These are phyloP conservation scores for Neoascia interrupta DNA, from an alignment of 2,888 invertebrate genomes.

Conservation along the genomic window DNA sequence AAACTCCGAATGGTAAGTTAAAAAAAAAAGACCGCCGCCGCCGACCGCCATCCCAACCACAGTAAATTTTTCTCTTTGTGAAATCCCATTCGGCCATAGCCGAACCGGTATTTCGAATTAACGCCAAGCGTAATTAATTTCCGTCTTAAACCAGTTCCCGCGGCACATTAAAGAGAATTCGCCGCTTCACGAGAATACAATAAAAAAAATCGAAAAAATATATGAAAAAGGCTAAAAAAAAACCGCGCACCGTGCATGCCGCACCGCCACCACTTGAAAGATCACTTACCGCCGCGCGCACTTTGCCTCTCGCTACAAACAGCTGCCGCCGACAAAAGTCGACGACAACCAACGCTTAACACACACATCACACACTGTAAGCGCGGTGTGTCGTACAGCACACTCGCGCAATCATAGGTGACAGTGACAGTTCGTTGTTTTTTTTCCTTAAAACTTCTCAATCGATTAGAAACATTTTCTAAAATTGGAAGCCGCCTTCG, in stretches of 20 bases:
- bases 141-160: constrained; percentile 70
- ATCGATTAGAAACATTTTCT: constrained; percentile 34
- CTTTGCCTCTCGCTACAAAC: constrained; percentile 37
- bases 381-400: too few species aligned
- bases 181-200: constrained; percentile 63
- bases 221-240: constrained; percentile 46
- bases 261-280: constrained; percentile 61
- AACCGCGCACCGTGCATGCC: constrained; percentile 49
- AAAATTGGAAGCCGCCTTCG: constrained; percentile 22
- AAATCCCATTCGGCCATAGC: constrained; percentile 36
- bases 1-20: constrained; percentile 55
- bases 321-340: constrained; percentile 48
- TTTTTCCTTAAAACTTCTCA: constrained; percentile 9
- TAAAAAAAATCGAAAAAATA: constrained; percentile 41
- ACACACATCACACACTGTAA: too few species aligned
- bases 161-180: constrained; percentile 63
- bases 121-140: constrained; percentile 72
- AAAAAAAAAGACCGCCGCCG: constrained; percentile 42
- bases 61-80: constrained; percentile 20
- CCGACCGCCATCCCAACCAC: constrained; percentile 45
- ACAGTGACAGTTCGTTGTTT: constrained; percentile 16
- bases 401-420: constrained; percentile 31
- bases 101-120: constrained; percentile 69
- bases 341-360: constrained; percentile 1
- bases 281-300: constrained; percentile 58